Conservation (phyloP, 2,888 invertebrate species). For the Ophion costatus region DNA sequence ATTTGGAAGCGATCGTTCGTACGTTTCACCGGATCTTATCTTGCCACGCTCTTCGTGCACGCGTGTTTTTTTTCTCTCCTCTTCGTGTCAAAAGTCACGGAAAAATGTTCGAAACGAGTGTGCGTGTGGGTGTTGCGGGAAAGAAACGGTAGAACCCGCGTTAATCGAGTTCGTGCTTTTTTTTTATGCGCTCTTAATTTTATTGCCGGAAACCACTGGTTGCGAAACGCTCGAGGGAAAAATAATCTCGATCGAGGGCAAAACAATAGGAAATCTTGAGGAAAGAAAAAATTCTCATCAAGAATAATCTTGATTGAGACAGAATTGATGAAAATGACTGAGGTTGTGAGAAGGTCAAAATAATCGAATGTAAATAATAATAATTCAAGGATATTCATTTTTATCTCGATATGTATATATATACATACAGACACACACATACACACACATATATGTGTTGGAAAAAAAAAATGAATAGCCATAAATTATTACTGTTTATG, state of each 20-base stretch:
- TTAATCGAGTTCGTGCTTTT: neutral
- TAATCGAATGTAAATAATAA: neutral
- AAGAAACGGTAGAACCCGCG: neutral
- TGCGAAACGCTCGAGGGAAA: too few species aligned
- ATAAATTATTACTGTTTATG: too few species aligned
- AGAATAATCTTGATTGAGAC: neutral
- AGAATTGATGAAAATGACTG: neutral
- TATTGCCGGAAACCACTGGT: slow-evolving; percentile 8
- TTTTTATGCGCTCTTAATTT: neutral
- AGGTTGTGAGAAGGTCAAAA: neutral
- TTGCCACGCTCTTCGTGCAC: slow-evolving; percentile 14
- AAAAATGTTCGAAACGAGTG: neutral
- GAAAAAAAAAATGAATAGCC: too few species aligned
- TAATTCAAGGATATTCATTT: neutral
- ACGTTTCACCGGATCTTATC: slow-evolving; percentile 19
- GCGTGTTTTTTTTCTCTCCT: slow-evolving; percentile 10
- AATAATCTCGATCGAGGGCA: neutral
- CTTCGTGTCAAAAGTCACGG: neutral
- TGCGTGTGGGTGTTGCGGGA: neutral
- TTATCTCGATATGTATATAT: too few species aligned
- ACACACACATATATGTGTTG: too few species aligned
- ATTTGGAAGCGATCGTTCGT: slow-evolving; percentile 47
- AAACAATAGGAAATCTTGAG: neutral
- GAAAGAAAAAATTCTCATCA: neutral
- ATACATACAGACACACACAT: too few species aligned